A percentile compares a stretch with the other conserved stretches of the same genome.
These are phyloP conservation scores for Desmodus rotundus DNA, from an alignment of 2,113 vertebrate genomes.

Conservation along the genomic window DNA sequence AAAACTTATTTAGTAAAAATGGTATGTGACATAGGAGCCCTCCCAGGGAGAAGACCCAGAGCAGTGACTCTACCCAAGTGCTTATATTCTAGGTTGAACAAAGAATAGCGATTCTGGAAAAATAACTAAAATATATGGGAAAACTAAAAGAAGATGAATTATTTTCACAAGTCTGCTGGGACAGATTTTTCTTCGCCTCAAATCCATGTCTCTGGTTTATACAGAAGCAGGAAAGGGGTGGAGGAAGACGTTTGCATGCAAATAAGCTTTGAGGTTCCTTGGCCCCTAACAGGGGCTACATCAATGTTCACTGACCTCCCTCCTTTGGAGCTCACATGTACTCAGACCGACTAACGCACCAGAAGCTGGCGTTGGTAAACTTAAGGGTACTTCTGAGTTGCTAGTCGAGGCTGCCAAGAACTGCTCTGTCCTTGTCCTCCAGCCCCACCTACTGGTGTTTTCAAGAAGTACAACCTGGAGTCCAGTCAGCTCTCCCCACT, in stretches of 20 bases:
- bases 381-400: not conserved
- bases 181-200: not conserved
- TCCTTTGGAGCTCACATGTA: no score
- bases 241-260: not conserved
- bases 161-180: not conserved
- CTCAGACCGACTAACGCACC: not conserved
- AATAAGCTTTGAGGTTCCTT: not conserved
- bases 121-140: not conserved
- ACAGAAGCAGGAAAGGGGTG: not conserved
- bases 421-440: constrained; percentile 15
- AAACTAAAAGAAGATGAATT: not conserved
- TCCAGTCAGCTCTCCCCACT: rapidly evolving
- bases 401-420: rapidly evolving
- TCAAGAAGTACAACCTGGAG: not conserved
- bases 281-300: not conserved
- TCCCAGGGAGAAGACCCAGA: not conserved
- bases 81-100: not conserved
- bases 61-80: not conserved
- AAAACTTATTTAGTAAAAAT: not conserved
- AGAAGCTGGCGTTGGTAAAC: not conserved
- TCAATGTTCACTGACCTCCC: not conserved
- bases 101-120: not conserved
- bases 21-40: not conserved
- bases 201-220: not conserved
- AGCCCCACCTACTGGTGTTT: constrained; percentile 27